These are phyloP conservation scores for Prinia subflava DNA, from an alignment of 2,113 vertebrate genomes.

Conservation along the genomic window DNA sequence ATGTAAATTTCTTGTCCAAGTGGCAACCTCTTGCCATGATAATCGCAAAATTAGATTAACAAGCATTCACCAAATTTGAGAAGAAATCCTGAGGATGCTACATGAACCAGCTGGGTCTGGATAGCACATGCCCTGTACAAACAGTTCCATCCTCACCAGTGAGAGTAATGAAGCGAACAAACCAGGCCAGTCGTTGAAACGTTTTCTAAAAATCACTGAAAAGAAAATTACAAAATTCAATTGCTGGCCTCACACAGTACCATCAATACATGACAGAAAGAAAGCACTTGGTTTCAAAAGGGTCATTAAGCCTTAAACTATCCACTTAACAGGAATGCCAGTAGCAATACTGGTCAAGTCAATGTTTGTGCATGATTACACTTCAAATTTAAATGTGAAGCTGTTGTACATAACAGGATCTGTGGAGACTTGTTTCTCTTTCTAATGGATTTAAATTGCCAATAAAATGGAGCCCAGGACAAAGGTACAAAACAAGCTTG, in stretches of 20 bases:
- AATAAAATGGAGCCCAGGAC: neutral
- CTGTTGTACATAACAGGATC: neutral
- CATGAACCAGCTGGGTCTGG: neutral
- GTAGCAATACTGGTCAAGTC: constrained; percentile 40
- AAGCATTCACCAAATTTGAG: neutral
- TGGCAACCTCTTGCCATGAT: neutral
- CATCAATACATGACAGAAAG: neutral
- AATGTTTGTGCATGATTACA: constrained; percentile 37
- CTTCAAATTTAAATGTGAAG: constrained; percentile 15
- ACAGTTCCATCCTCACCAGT: neutral
- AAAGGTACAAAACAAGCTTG: neutral
- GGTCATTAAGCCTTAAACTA: constrained; percentile 50
- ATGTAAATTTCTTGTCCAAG: neutral
- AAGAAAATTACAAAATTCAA: neutral
- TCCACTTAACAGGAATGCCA: neutral
- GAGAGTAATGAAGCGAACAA: neutral
- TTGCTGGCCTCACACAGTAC: neutral
- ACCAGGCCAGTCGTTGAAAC: neutral
- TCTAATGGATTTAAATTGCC: constrained; percentile 22
- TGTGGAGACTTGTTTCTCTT: constrained; percentile 8
- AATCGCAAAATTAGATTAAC: neutral
- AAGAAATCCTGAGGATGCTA: neutral
- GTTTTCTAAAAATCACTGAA: neutral
- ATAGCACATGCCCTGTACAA: neutral
- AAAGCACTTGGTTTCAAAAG: neutral